Evolutionary conservation across 2,113 vertebrate genomes (phyloP), one percentile per base, ranked within the genome.

Genomic region (Trachemys scripta): DNA sequence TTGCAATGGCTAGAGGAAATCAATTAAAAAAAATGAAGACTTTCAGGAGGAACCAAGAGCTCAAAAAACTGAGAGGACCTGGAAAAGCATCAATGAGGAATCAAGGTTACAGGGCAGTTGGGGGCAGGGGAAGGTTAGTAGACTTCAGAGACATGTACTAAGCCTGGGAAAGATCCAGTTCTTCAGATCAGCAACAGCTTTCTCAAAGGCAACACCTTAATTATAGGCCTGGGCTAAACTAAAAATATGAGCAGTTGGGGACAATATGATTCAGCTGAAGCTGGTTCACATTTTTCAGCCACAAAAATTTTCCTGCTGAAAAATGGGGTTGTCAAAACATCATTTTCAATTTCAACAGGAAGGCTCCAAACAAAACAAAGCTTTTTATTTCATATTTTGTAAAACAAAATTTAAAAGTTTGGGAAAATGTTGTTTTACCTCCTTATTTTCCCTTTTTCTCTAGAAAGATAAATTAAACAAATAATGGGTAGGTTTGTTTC

Each of bases 1-100:
- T 1, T 10, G 82, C 24, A 75, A 57, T 79, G 82, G 5, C 7
- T 56, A 82, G 29, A 25, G 11, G 57, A 2, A 69, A 53, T 62
- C 2, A 56, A 87, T 53, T 8, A 47, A 45, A 45, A 45, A 49
- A 49, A 17, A 47, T 0, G 0, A 93, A 76, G 8, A 19, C 0
- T 11, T 53, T 47, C 6, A 59, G 11, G 16, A 81, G 5, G 11
- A 76, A 53, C n/a, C 9, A 59, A 59, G n/a, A 84, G 45, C 11
- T 91, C 27, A 56, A 20, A 59, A 25, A 81, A 57, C 20, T 3
- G 47, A 49, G 47, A 49, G 47, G 47, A 49, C 47, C 47, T 49
- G 47, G 10, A 49, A 49, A 49, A 49, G 47, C 10, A 11, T 51
- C 47, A 49, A 76, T 86, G 8, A 10, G 10, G 16, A 89, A 10